These are phyloP conservation scores for Danio choprae DNA, from an alignment of 2,797 vertebrate genomes.

Conservation along the genomic window DNA sequence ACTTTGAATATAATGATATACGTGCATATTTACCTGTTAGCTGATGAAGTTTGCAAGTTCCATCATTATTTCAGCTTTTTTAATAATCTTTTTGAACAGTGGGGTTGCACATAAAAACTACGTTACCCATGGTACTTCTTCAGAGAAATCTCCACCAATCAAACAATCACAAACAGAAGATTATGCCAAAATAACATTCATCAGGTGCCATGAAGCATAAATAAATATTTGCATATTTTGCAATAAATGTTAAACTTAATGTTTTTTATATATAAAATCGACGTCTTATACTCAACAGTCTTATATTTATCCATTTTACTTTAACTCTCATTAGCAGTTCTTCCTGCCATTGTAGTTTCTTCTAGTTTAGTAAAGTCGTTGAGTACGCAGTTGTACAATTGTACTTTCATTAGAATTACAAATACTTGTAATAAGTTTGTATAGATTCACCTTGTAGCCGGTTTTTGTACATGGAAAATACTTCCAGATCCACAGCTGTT, in stretches of 20 bases:
- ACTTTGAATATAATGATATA: no score
- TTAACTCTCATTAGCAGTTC: not conserved
- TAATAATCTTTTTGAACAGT: not conserved
- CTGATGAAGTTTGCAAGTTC: no score
- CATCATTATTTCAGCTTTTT: not conserved
- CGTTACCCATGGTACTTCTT: not conserved
- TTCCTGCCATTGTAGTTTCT: not conserved
- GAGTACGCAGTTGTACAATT: not conserved
- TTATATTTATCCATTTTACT: not conserved
- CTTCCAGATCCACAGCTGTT: no score
- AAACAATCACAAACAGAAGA: not conserved
- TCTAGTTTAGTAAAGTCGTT: not conserved
- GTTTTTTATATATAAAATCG: not conserved
- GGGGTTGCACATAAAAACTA: not conserved
- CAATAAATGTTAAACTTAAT: not conserved
- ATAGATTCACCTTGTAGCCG: no score
- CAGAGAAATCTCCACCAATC: not conserved
- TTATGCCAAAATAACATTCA: not conserved
- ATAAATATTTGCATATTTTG: not conserved
- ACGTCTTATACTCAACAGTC: not conserved
- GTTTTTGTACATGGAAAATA: not conserved
- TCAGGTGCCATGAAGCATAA: not conserved
- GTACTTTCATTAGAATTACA: not conserved
- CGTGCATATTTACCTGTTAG: no score
- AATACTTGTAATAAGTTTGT: not conserved